Conservation (phyloP, 2,113 vertebrate species). For the Oreotrochilus melanogaster region DNA sequence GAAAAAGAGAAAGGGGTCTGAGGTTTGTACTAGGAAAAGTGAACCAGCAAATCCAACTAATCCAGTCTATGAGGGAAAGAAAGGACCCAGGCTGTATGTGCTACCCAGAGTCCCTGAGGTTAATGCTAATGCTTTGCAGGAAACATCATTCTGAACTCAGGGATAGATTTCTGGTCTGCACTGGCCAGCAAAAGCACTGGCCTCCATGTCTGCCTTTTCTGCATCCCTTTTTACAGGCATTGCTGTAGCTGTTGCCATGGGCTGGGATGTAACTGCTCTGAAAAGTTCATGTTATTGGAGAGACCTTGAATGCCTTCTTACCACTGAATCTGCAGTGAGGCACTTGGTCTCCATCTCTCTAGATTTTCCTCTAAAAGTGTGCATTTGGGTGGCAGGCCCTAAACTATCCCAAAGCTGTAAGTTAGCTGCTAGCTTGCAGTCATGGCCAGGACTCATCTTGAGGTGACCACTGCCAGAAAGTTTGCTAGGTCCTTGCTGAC, state of each 20-base stretch:
- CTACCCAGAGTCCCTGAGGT: background rate
- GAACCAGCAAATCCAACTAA: background rate
- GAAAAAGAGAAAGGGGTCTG: background rate
- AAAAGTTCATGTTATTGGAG: background rate
- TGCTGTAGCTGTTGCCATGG: background rate
- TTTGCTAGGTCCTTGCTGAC: background rate
- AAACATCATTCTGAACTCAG: background rate
- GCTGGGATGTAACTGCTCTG: rapidly evolving
- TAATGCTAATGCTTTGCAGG: rapidly evolving
- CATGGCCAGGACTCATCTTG: rapidly evolving
- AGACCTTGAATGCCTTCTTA: background rate
- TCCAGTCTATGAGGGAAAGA: background rate
- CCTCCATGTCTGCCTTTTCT: background rate
- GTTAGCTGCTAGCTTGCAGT: background rate
- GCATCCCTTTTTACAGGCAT: background rate
- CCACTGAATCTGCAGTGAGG: background rate
- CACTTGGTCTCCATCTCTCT: background rate
- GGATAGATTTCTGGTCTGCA: rapidly evolving
- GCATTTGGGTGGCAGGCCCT: background rate
- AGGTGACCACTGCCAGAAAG: background rate
- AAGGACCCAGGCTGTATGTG: background rate
- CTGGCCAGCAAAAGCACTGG: background rate
- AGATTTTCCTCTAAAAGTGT: background rate
- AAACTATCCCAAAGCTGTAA: background rate
- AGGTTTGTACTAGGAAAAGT: background rate